Percentiles rank a stretch among this genome's conserved stretches.
Conservation (phyloP, 2,113 vertebrate genomes). For the Brachyistius frenatus region DNA sequence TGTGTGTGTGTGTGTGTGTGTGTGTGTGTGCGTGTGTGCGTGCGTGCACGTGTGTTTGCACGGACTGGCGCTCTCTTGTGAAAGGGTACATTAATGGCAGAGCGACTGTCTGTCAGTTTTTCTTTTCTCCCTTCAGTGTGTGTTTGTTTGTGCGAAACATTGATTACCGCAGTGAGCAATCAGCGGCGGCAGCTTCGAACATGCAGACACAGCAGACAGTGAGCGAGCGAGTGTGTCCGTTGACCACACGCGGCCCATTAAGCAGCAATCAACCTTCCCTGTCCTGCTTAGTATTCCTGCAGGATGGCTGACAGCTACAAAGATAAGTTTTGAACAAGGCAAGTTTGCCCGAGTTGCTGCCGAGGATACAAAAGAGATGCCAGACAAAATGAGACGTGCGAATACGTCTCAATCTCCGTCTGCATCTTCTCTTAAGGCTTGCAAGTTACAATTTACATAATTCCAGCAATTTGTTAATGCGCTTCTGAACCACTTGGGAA, state of each 20-base stretch:
- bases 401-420: background rate
- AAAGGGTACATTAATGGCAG: background rate
- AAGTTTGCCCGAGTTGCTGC: conserved; percentile 7
- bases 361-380: conserved; percentile 2
- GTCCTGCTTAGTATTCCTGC: conserved; percentile 50
- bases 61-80: background rate
- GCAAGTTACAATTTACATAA: background rate
- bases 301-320: conserved; percentile 8
- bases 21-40: conserved; percentile 1
- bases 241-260: conserved; percentile 39
- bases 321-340: background rate
- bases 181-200: conserved; percentile 30
- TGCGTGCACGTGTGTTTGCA: conserved; percentile 5
- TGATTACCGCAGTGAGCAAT: conserved; percentile 48
- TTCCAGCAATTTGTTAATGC: background rate
- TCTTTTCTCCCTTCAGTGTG: background rate
- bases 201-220: background rate
- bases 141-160: conserved; percentile 30
- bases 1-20: conserved; percentile 3
- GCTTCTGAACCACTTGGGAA: background rate
- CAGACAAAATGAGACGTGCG: background rate
- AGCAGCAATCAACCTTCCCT: conserved; percentile 36
- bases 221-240: conserved; percentile 25
- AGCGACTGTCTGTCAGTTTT: conserved; percentile 1
- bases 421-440: background rate